Evolutionary conservation across 2,888 invertebrate genomes (phyloP).

Genomic region (Prosapia bicincta): DNA sequence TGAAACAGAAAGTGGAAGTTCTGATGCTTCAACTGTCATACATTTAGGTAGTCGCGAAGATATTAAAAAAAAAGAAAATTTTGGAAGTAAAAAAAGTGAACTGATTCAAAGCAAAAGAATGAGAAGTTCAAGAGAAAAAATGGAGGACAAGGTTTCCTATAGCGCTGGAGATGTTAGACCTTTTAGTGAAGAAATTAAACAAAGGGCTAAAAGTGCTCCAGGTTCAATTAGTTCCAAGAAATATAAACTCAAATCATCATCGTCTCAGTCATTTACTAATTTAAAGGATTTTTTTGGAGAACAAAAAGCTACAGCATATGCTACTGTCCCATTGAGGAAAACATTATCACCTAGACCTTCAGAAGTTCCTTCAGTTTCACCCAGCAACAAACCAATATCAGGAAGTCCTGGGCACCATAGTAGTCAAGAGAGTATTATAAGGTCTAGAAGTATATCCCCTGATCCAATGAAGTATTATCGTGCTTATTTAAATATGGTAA

Average conservation of each 20-base stretch:
- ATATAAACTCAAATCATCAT: constrained; percentile 43
- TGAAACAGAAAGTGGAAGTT: constrained; percentile 55
- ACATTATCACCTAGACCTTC: background rate
- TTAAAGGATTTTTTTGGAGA: constrained; percentile 82
- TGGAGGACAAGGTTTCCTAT: constrained; percentile 23
- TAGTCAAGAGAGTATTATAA: constrained; percentile 40
- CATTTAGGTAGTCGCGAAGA: constrained; percentile 37
- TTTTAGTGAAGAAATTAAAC: constrained; percentile 19
- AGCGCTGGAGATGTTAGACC: constrained; percentile 25
- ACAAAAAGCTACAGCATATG: constrained; percentile 47
- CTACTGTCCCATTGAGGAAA: constrained; percentile 44
- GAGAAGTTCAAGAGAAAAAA: constrained; percentile 15
- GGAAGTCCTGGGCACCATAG: constrained; percentile 33
- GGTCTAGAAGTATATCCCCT: constrained; percentile 48
- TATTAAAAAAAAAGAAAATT: background rate
- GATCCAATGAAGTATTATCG: constrained; percentile 67
- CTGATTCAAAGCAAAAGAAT: constrained; percentile 19
- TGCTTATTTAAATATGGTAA: constrained; percentile 65
- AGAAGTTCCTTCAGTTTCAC: constrained; percentile 45
- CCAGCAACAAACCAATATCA: constrained; percentile 48
- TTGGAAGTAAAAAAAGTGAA: constrained; percentile 17
- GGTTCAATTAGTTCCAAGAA: constrained; percentile 38
- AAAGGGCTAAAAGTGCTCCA: constrained; percentile 30
- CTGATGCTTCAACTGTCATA: constrained; percentile 41
- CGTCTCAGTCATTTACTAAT: constrained; percentile 68